These are phyloP conservation scores for Eulemur mongoz DNA, from an alignment of 2,797 vertebrate genomes.

Conservation along the genomic window DNA sequence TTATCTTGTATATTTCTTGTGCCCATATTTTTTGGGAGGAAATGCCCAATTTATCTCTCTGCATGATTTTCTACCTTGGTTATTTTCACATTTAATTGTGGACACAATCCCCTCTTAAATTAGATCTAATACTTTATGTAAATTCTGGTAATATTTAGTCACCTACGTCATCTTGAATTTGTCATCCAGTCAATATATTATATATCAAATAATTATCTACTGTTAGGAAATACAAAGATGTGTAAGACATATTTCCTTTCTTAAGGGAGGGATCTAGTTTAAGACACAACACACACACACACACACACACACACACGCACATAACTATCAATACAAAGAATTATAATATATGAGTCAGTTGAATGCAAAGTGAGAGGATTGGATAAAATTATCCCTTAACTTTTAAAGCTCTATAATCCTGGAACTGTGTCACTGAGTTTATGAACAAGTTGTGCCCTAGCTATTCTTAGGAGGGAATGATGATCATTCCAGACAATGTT, in stretches of 20 bases:
- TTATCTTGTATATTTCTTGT: neutral
- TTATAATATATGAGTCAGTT: neutral
- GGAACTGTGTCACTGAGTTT: neutral
- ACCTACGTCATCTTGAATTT: neutral
- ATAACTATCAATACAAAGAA: neutral
- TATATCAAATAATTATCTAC: slow-evolving; percentile 19
- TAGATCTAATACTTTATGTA: neutral
- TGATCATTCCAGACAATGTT: neutral
- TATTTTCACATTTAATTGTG: slow-evolving; percentile 19
- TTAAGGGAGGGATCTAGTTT: neutral
- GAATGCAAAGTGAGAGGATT: neutral
- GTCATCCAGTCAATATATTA: neutral
- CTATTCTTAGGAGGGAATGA: neutral
- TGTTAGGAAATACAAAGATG: neutral
- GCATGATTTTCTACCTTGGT: neutral
- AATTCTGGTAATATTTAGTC: neutral
- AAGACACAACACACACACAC: neutral
- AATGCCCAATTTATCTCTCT: neutral
- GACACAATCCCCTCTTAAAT: neutral
- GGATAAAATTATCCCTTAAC: neutral
- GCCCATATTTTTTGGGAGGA: neutral
- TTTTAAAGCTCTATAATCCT: neutral
- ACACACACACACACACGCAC: neutral
- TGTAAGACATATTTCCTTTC: neutral
- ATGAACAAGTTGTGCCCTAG: neutral